Evolutionary conservation across 2,888 invertebrate species (phyloP).

Genomic region (Arge pagana): DNA sequence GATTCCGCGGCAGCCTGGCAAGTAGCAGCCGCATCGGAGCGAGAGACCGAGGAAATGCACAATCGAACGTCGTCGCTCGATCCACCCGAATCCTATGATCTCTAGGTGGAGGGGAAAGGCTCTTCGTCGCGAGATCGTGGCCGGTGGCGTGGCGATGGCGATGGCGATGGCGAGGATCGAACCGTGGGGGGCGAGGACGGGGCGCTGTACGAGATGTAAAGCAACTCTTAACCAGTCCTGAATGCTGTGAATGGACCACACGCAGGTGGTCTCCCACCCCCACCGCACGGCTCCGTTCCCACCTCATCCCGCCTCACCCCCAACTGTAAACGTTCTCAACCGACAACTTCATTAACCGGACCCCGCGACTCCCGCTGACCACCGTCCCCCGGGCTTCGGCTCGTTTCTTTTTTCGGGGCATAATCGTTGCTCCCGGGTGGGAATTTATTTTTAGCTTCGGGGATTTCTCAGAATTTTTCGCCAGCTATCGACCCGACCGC

Average conservation of each 20-base stretch:
- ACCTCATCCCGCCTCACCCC: constrained; percentile 28
- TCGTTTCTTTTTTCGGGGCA: constrained; percentile 46
- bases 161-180: too few relatives aligned
- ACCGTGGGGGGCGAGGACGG: constrained; percentile 12
- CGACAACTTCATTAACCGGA: constrained; percentile 57
- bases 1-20: too few relatives aligned
- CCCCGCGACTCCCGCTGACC: constrained; percentile 29
- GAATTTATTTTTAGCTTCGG: constrained; percentile 55
- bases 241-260: constrained; percentile 54
- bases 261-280: constrained; percentile 44
- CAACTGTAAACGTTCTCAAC: constrained; percentile 57
- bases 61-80: too few relatives aligned
- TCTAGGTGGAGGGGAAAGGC: background rate
- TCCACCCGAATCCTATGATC: too few relatives aligned
- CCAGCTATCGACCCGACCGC: constrained; percentile 33
- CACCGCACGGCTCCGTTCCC: constrained; percentile 5
- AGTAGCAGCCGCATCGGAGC: too few relatives aligned
- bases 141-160: too few relatives aligned
- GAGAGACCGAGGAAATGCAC: too few relatives aligned
- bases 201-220: constrained; percentile 43
- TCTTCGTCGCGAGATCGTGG: constrained; percentile 11
- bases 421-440: constrained; percentile 56
- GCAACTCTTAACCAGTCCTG: constrained; percentile 50
- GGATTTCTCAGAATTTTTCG: constrained; percentile 52
- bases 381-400: constrained; percentile 31